phyloP scores from a whole-genome alignment of 1,140 invertebrate genomes.

The Epicauta chinensis region DNA sequence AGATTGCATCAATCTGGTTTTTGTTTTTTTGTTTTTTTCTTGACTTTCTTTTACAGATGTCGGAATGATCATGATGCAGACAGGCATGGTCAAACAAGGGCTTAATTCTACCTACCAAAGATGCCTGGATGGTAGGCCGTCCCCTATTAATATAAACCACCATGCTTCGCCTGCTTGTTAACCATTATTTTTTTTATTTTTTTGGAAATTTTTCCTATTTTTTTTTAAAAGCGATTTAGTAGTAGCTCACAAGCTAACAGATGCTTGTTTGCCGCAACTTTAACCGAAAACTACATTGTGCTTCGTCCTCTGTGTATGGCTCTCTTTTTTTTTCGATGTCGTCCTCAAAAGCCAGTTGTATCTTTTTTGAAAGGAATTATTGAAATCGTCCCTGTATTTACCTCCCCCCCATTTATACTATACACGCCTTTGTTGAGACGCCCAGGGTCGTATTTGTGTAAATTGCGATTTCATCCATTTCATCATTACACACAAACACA shows the following conservation, averaged over 20 bases:
- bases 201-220: too few species aligned
- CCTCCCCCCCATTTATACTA: background rate
- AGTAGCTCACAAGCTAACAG: too few species aligned
- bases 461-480: background rate
- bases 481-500: background rate
- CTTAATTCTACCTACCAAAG: slow-evolving; percentile 69
- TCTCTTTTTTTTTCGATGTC: too few species aligned
- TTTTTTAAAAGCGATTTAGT: too few species aligned
- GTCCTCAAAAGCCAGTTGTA: too few species aligned
- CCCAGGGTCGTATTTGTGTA: slow-evolving; percentile 5
- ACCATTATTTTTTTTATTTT: background rate
- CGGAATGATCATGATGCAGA: slow-evolving; percentile 91
- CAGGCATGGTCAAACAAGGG: slow-evolving; percentile 83
- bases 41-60: slow-evolving; percentile 79
- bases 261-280: too few species aligned
- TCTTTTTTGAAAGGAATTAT: too few species aligned
- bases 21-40: slow-evolving; percentile 43
- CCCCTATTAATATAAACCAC: slow-evolving; percentile 10
- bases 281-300: too few species aligned
- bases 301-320: too few species aligned
- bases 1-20: background rate
- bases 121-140: slow-evolving; percentile 69
- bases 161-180: slow-evolving; percentile 14
- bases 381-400: too few species aligned
- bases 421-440: slow-evolving; percentile 5